A percentile compares a stretch with the other conserved stretches of the same genome.
These are phyloP conservation scores for Caenorhabditis macrosperma DNA, from an alignment of 2,888 invertebrate species.

Conservation along the genomic window DNA sequence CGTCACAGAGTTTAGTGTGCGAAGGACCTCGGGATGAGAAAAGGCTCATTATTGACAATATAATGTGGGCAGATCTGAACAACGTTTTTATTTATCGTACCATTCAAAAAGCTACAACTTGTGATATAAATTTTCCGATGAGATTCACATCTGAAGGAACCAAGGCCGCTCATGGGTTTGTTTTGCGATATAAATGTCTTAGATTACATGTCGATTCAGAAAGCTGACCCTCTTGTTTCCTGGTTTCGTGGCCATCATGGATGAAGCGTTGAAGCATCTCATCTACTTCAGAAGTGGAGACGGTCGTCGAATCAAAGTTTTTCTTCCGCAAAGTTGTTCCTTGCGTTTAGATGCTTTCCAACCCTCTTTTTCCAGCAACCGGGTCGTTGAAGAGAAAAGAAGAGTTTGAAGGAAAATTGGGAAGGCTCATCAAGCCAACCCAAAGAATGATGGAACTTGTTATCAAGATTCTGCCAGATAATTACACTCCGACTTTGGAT, in stretches of 20 bases:
- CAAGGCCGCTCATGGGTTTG: slow-evolving; percentile 39
- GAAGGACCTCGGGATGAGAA: slow-evolving; percentile 42
- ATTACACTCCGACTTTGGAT: slow-evolving; percentile 51
- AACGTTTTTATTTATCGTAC: slow-evolving; percentile 68
- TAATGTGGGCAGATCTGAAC: slow-evolving; percentile 58
- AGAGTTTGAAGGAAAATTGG: slow-evolving; percentile 64
- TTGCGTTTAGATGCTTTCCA: too few relatives aligned
- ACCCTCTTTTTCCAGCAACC: slow-evolving; percentile 22
- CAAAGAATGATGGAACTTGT: slow-evolving; percentile 60
- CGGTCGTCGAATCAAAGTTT: slow-evolving; percentile 63
- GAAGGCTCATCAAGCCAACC: slow-evolving; percentile 61
- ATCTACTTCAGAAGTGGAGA: slow-evolving; percentile 64
- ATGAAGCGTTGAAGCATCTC: slow-evolving; percentile 63
- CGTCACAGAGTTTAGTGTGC: slow-evolving; percentile 35
- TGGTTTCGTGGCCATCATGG: slow-evolving; percentile 56
- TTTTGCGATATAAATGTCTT: too few relatives aligned
- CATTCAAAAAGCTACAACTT: slow-evolving; percentile 49
- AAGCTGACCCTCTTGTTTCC: slow-evolving; percentile 56
- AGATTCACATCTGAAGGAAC: slow-evolving; percentile 49
- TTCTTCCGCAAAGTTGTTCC: slow-evolving; percentile 69
- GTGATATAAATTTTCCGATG: slow-evolving; percentile 59
- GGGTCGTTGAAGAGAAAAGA: slow-evolving; percentile 63
- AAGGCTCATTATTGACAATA: slow-evolving; percentile 63
- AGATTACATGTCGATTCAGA: too few relatives aligned
- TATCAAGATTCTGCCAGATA: slow-evolving; percentile 57